phyloP scores from a whole-genome alignment of 2,888 invertebrate genomes.

The Tenthredo distinguenda region DNA sequence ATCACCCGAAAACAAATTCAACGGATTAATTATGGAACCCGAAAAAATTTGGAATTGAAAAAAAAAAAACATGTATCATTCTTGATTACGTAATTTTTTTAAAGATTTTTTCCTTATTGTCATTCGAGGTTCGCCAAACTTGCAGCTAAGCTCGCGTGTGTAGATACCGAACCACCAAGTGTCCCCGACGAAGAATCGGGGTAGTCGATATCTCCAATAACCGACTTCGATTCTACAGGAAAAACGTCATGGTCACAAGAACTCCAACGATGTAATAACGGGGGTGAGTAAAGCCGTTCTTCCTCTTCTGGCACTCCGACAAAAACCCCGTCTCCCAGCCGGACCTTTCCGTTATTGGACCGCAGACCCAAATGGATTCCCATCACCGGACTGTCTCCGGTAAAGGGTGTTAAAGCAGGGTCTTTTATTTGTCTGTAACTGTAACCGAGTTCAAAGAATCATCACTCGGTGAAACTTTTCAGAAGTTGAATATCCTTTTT shows the following conservation, averaged over 20 bases:
- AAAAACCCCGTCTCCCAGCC: constrained; percentile 79
- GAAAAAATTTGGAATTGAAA: not conserved
- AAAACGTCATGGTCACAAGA: constrained; percentile 67
- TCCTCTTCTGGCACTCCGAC: constrained; percentile 73
- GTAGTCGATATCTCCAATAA: constrained; percentile 15
- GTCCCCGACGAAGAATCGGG: not conserved
- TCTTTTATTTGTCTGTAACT: constrained; percentile 79
- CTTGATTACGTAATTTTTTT: not conserved
- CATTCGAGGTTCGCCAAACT: constrained; percentile 31
- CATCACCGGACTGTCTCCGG: constrained; percentile 78
- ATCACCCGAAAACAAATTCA: not conserved
- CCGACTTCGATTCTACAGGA: not conserved
- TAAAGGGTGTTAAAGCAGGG: constrained; percentile 67
- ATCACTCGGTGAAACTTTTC: not conserved
- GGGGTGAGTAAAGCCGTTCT: constrained; percentile 62
- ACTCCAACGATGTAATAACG: constrained; percentile 74
- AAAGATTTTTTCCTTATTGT: not conserved
- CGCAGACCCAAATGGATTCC: constrained; percentile 80
- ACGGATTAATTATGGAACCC: not conserved
- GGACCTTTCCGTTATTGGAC: constrained; percentile 74
- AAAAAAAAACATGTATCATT: not conserved
- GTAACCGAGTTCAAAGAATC: constrained; percentile 58
- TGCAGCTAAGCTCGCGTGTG: not conserved
- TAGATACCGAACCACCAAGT: not conserved
- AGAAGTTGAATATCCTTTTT: not conserved